Percentiles rank a stretch among this genome's conserved stretches.
phyloP scores from a whole-genome alignment of 1,140 invertebrate species.

The Epicauta chinensis region DNA sequence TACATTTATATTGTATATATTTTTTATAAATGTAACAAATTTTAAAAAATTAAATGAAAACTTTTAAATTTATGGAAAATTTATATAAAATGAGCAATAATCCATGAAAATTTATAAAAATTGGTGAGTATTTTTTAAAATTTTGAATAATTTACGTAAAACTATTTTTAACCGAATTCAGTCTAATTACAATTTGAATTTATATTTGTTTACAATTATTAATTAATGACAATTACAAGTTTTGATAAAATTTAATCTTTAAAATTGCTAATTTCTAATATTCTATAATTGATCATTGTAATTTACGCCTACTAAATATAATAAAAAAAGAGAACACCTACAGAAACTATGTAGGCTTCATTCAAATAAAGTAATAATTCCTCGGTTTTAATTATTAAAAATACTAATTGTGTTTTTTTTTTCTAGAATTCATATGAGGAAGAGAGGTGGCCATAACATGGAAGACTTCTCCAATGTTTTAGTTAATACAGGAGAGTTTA shows the following conservation, averaged over 20 bases:
- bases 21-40: too few relatives aligned
- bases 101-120: background rate
- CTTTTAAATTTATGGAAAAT: background rate
- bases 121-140: background rate
- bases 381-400: conserved; percentile 18
- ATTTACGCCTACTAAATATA: conserved; percentile 6
- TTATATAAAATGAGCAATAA: background rate
- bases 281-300: conserved; percentile 2
- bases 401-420: conserved; percentile 17
- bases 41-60: too few relatives aligned
- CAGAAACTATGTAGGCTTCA: conserved; percentile 25
- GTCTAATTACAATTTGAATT: conserved; percentile 11
- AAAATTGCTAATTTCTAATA: background rate
- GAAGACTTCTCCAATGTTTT: conserved; percentile 46
- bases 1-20: too few relatives aligned
- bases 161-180: conserved; percentile 7
- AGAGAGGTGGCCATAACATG: conserved; percentile 37
- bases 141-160: background rate
- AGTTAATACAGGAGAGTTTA: conserved; percentile 49
- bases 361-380: conserved; percentile 27
- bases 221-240: too few relatives aligned
- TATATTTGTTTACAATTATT: conserved; percentile 10
- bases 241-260: too few relatives aligned
- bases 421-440: conserved; percentile 28
- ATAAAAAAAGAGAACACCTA: conserved; percentile 13